Conservation (phyloP, 2,797 vertebrate species). For the Periophthalmus magnuspinnatus region DNA sequence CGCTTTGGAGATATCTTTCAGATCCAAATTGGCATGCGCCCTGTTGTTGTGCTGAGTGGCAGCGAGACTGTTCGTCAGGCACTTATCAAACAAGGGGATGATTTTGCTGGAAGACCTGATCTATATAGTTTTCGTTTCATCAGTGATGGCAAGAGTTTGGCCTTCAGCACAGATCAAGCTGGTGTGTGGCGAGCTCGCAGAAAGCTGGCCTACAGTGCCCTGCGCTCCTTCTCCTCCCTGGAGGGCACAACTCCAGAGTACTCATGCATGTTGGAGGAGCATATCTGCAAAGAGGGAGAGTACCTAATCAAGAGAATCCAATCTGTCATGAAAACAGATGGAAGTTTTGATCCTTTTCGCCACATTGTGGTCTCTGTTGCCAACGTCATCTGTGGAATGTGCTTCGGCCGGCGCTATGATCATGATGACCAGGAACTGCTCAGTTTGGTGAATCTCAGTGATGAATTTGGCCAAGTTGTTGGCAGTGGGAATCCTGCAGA, state of each 20-base stretch:
- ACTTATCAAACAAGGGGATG: conserved; percentile 86
- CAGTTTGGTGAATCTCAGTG: conserved; percentile 73
- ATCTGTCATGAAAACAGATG: conserved; percentile 71
- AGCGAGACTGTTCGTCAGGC: conserved; percentile 83
- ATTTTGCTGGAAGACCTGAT: conserved; percentile 86
- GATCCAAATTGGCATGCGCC: conserved; percentile 84
- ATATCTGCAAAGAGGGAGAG: conserved; percentile 81
- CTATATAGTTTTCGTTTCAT: conserved; percentile 76
- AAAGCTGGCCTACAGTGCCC: conserved; percentile 83
- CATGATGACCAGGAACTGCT: conserved; percentile 85
- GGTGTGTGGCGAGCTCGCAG: conserved; percentile 84
- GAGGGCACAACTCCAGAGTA: conserved; percentile 69
- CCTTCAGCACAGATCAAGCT: conserved; percentile 81
- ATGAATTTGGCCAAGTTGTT: conserved; percentile 80
- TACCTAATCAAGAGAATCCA: conserved; percentile 76
- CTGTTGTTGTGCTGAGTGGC: conserved; percentile 87
- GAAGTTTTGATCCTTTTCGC: conserved; percentile 78
- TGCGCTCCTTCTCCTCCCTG: conserved; percentile 82
- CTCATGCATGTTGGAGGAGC: conserved; percentile 87
- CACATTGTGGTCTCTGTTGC: conserved; percentile 87
- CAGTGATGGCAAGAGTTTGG: conserved; percentile 78
- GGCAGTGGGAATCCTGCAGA: conserved; percentile 82
- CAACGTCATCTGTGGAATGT: conserved; percentile 90
- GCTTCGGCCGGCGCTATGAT: conserved; percentile 86
- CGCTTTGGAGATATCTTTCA: conserved; percentile 83